Evolutionary conservation across 2,797 vertebrate genomes (phyloP), one percentile per base, ranked within the genome.

Genomic region (Cyprinodon diabolis): DNA sequence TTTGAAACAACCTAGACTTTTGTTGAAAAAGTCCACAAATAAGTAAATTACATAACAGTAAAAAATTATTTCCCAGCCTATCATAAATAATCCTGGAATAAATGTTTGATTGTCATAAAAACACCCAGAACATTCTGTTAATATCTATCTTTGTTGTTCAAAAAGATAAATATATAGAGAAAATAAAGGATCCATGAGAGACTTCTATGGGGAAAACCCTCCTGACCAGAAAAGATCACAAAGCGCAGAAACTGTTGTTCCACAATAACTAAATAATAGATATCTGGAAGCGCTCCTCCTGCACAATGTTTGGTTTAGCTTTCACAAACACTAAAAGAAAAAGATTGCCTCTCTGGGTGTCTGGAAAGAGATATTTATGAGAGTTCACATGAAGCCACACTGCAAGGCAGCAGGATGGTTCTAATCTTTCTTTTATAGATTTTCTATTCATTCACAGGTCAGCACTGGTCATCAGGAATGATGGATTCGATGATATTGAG

Each of bases 381-480:
- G 9, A 43, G 11, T 21, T n/a, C 21, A 63, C 11, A 43, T 8
- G 51, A 15, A 37, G 5, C 25, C 3, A 21, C 15, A 19, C 15
- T 67, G 25, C 7, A 67, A 17, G 30, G 48, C 51, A 19, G 21
- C 19, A 30, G 23, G n/a, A 43, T 15, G 6, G 5, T 51, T 4
- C 3, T 62, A n/a, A n/a, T 37, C 35, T 14, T 51, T 21, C 30
- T 30, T 10, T 47, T n/a, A 37, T 51, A 12, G n/a, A n/a, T 62
- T 40, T 54, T 25, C 56, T 30, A 21, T 73, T 58, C n/a, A 47
- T 83, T 65, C 30, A 55, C 90, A 97, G 97, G 55, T 95, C 89
- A 0, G 93, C 91, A 72, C 78, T 97, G 84, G 93, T 96, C 51
- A 94, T 98, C 86, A 85, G 43, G 80, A 99, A 97, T 72, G 74